phyloP scores from a whole-genome alignment of 2,113 vertebrate genomes.

The Alosa alosa region DNA sequence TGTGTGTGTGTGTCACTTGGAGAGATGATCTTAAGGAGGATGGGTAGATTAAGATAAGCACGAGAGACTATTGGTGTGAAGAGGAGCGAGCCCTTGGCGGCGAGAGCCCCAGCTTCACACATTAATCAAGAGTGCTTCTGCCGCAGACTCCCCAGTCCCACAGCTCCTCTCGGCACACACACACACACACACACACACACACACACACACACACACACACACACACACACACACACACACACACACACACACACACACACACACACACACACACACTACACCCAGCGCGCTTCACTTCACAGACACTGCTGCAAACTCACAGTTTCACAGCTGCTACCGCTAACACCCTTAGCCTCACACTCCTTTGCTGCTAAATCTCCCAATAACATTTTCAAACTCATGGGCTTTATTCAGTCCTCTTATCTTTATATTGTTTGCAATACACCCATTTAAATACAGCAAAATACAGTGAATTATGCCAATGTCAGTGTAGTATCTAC shows the following conservation, averaged over 20 bases:
- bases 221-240: neutral
- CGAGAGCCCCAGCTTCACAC: constrained; percentile 17
- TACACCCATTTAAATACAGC: neutral
- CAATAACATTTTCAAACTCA: neutral
- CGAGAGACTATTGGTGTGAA: constrained; percentile 17
- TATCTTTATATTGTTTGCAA: neutral
- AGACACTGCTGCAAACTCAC: neutral
- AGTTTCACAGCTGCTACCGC: neutral
- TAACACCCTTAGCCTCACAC: neutral
- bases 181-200: constrained; percentile 13
- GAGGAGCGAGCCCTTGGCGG: constrained; percentile 16
- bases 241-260: constrained; percentile 3
- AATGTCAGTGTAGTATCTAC: neutral
- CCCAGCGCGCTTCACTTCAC: neutral
- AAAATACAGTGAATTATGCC: neutral
- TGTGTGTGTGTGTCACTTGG: constrained; percentile 32
- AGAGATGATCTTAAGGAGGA: neutral
- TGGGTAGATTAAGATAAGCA: constrained; percentile 27
- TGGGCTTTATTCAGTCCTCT: neutral
- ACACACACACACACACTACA: constrained; percentile 1
- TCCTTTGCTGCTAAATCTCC: neutral
- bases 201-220: constrained; percentile 15
- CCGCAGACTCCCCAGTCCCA: neutral
- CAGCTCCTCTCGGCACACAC: neutral
- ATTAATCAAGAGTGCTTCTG: constrained; percentile 35